Percentiles rank a stretch among this genome's conserved stretches.
Conservation (phyloP, 2,888 invertebrate species). For the Apamea crenata region DNA sequence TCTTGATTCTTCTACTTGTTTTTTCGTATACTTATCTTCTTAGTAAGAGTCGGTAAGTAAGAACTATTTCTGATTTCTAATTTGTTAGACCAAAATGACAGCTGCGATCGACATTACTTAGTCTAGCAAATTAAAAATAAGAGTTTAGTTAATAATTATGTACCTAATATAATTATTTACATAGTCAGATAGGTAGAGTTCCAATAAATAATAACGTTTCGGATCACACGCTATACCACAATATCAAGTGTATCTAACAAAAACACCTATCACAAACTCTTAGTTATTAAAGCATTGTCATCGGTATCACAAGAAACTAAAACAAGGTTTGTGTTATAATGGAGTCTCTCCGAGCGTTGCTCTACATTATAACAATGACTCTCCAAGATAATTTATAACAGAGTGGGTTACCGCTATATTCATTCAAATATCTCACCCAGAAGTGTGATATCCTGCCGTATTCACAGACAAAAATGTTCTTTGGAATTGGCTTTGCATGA, state of each 20-base stretch:
- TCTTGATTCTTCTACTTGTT: background rate
- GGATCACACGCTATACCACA: background rate
- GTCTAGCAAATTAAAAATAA: background rate
- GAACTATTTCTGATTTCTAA: background rate
- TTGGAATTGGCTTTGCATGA: constrained; percentile 35
- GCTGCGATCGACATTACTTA: background rate
- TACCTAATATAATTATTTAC: background rate
- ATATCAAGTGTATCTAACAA: constrained; percentile 1
- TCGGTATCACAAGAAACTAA: constrained; percentile 32
- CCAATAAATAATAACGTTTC: background rate
- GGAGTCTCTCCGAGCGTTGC: constrained; percentile 31
- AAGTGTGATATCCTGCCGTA: background rate
- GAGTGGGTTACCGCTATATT: constrained; percentile 25
- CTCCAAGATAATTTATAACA: constrained; percentile 37
- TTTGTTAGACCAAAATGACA: background rate
- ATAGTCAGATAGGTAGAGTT: background rate
- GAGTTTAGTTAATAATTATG: background rate
- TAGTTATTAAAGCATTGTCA: constrained; percentile 10
- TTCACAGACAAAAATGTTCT: constrained; percentile 38
- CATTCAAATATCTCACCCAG: constrained; percentile 42
- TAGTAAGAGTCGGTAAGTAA: background rate
- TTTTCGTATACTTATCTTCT: background rate
- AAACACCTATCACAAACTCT: constrained; percentile 21
- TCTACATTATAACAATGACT: constrained; percentile 41
- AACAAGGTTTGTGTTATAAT: constrained; percentile 23